Evolutionary conservation across 2,113 vertebrate species (phyloP), one percentile per base, ranked within the genome.

Genomic region (Rynchops niger): DNA sequence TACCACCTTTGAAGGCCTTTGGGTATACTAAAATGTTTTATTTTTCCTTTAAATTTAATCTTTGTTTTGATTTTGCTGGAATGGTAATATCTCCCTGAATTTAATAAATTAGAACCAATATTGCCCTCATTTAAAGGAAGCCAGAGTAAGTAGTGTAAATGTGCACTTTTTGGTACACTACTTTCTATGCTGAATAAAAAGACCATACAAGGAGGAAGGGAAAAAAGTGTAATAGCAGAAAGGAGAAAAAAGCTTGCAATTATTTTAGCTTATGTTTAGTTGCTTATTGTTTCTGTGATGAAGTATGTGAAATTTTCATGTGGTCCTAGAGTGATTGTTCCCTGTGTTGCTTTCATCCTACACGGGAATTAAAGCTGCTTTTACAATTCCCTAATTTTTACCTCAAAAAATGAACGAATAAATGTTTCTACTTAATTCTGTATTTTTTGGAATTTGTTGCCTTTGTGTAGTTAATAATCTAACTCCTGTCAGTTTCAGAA

Each of bases 401-500:
- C 45, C 49, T 73, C 73, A 82, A 58, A 82, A 74, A 91, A 72
- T 32, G 22, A 76, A 76, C 16, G 23, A 69, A 52, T 42, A 36
- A 29, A 11, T 40, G 3, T 47, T 90, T 73, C 22, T 36, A 78
- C 9, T 50, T 55, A 70, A n/a, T 66, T 92, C 43, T 52, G 18
- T 32, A 29, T 21, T 83, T 65, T 52, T 82, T 66, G 2, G 0
- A 73, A 53, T 84, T 67, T 67, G 21, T 87, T 85, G 29, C 6
- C 16, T 86, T 81, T 73, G 34, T 72, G 45, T 88, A 36, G 32
- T 62, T 70, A 91, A 43, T 76, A 56, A 74, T 93, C 67, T 88
- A 83, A 95, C 30, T 70, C 70, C 89, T 89, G 11, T 70, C 67
- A 92, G 71, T 83, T 94, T 93, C 86, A 91, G 85, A 77, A 84